Evolutionary conservation across 2,113 vertebrate genomes (phyloP).

Genomic region (Aleadryas rufinucha): DNA sequence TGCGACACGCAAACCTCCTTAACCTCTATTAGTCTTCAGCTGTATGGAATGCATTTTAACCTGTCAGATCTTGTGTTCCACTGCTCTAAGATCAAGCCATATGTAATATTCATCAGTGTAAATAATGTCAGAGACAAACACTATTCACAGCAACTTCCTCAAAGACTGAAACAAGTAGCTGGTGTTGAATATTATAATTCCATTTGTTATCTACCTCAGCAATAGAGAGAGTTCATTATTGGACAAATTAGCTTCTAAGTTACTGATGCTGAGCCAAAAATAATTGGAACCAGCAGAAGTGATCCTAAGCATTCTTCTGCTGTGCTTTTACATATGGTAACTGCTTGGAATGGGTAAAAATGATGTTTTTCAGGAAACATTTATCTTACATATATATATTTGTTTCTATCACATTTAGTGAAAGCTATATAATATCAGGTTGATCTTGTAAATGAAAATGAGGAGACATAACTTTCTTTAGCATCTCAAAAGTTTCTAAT

Average conservation of each 20-base stretch:
- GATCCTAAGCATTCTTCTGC: constrained; percentile 13
- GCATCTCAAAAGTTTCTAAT: background rate
- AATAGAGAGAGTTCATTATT: constrained; percentile 63
- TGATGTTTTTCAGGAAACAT: background rate
- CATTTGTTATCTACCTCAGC: constrained; percentile 46
- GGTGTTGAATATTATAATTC: constrained; percentile 25
- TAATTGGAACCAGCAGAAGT: constrained; percentile 50
- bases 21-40: constrained; percentile 46
- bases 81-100: constrained; percentile 33
- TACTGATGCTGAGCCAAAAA: constrained; percentile 43
- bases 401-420: background rate
- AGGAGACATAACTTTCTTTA: background rate
- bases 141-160: background rate
- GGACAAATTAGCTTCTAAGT: constrained; percentile 70
- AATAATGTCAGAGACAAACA: background rate
- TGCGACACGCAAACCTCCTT: constrained; percentile 28
- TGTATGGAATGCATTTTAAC: constrained; percentile 46
- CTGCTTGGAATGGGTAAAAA: constrained; percentile 16
- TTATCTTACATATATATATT: background rate
- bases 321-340: constrained; percentile 17
- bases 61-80: constrained; percentile 52
- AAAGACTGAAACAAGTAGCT: constrained; percentile 46
- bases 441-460: background rate
- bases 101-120: constrained; percentile 52
- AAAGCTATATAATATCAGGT: background rate